These are phyloP conservation scores for Fragum fragum DNA, from an alignment of 2,888 invertebrate genomes.

Conservation along the genomic window DNA sequence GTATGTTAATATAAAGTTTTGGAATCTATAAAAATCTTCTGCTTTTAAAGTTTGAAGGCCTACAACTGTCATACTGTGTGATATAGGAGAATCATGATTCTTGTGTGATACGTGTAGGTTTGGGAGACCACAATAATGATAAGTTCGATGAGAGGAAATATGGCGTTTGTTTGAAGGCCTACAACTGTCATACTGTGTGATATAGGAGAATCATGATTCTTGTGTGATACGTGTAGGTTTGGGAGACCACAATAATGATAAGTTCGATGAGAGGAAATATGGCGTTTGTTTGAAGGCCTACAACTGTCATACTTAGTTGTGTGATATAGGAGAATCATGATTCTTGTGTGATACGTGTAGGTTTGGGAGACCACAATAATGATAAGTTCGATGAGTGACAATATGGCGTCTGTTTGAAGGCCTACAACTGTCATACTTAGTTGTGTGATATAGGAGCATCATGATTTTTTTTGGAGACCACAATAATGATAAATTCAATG, in stretches of 20 bases:
- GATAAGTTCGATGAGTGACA: slow-evolving; percentile 77
- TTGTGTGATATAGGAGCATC: not conserved
- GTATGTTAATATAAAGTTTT: no score
- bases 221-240: slow-evolving; percentile 65
- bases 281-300: slow-evolving; percentile 26
- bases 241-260: slow-evolving; percentile 73
- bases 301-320: no score
- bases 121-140: slow-evolving; percentile 75
- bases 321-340: not conserved
- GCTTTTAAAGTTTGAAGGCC: no score
- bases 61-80: no score
- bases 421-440: no score
- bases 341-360: slow-evolving; percentile 45
- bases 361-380: slow-evolving; percentile 74
- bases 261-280: slow-evolving; percentile 77
- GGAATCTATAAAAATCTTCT: no score
- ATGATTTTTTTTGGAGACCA: no score
- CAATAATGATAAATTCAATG: slow-evolving; percentile 71
- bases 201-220: not conserved
- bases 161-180: slow-evolving; percentile 57
- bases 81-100: no score
- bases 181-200: no score
- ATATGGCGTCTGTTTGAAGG: slow-evolving; percentile 70
- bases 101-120: no score
- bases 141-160: slow-evolving; percentile 76